Evolutionary conservation across 2,888 invertebrate genomes (phyloP).

Genomic region (Celastrina argiolus): DNA sequence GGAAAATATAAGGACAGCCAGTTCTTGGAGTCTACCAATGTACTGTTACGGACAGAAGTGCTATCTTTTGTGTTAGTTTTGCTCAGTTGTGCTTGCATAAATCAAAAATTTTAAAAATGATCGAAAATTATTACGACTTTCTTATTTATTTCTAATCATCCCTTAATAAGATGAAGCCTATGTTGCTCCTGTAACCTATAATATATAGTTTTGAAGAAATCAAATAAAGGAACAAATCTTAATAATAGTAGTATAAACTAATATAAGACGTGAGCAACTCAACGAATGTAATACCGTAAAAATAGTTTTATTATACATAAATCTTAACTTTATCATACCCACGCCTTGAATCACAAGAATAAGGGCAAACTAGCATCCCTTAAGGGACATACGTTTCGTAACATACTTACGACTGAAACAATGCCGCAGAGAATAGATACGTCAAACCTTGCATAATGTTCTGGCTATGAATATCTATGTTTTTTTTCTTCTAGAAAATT

Average conservation of each 20-base stretch:
- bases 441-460: neutral
- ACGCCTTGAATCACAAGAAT: conserved; percentile 4
- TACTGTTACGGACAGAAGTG: conserved; percentile 46
- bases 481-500: too few species aligned
- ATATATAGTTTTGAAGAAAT: too few species aligned
- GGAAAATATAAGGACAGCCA: conserved; percentile 70
- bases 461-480: neutral
- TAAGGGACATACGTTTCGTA: conserved; percentile 13
- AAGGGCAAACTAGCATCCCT: conserved; percentile 21
- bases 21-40: conserved; percentile 65
- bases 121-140: too few species aligned
- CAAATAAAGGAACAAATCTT: neutral
- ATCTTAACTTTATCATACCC: conserved; percentile 11
- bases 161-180: too few species aligned
- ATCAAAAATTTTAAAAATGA: neutral
- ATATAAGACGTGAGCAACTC: too few species aligned
- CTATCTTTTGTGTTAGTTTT: conserved; percentile 33
- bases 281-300: neutral
- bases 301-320: neutral
- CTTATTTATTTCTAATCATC: too few species aligned
- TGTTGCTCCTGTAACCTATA: too few species aligned
- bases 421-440: conserved; percentile 12
- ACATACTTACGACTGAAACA: conserved; percentile 15
- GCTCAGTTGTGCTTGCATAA: conserved; percentile 22
- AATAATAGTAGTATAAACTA: too few species aligned